Evolutionary conservation across 2,797 vertebrate species (phyloP).

Genomic region (Distichodus sexfasciatus): DNA sequence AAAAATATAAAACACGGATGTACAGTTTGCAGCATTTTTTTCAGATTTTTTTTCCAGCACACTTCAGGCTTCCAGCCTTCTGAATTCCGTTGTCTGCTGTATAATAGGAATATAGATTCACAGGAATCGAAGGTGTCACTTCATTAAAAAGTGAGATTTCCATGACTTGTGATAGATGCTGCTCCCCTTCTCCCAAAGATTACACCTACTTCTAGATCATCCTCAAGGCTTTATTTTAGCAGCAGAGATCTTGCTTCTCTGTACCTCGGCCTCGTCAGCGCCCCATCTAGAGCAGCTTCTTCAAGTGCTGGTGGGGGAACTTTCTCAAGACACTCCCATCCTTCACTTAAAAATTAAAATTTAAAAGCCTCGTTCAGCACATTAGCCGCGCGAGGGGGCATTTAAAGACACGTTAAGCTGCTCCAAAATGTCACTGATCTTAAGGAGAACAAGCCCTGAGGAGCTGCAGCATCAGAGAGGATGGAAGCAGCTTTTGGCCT

Average conservation of each 20-base stretch:
- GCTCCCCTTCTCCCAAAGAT: background rate
- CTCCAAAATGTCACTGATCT: constrained; percentile 24
- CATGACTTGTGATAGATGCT: background rate
- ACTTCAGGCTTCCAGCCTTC: too few relatives aligned
- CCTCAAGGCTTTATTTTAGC: background rate
- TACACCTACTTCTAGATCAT: background rate
- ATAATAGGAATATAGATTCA: too few relatives aligned
- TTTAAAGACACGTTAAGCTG: constrained; percentile 7
- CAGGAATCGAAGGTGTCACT: too few relatives aligned
- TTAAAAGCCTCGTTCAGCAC: constrained; percentile 9
- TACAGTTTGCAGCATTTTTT: too few relatives aligned
- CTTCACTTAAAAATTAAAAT: constrained; percentile 19
- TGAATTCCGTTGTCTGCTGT: too few relatives aligned
- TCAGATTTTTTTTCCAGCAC: too few relatives aligned
- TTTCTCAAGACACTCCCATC: too few relatives aligned
- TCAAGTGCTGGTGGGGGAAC: too few relatives aligned
- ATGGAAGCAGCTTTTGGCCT: too few relatives aligned
- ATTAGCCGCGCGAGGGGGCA: background rate
- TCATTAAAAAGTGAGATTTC: background rate
- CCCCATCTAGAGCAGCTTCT: constrained; percentile 5
- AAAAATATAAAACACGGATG: too few relatives aligned
- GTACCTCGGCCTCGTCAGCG: background rate
- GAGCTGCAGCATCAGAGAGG: too few relatives aligned
- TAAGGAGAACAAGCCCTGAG: background rate
- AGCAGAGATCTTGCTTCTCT: background rate